phyloP scores from a whole-genome alignment of 1,140 invertebrate genomes.

The Meteorus sp. region DNA sequence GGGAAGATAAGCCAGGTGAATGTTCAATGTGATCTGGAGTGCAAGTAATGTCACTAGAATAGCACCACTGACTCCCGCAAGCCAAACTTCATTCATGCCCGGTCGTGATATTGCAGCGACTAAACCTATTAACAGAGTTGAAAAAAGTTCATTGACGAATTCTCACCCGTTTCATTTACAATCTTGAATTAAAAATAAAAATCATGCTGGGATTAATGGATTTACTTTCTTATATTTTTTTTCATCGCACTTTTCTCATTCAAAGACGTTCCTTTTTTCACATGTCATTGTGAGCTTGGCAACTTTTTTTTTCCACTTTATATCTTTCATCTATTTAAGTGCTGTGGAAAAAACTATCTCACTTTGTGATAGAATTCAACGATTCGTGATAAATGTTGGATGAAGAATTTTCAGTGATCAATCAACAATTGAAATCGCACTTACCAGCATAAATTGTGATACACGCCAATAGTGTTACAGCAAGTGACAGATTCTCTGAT shows the following conservation, averaged over 20 bases:
- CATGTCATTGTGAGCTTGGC: too few species aligned
- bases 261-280: too few species aligned
- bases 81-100: conserved; percentile 84
- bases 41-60: conserved; percentile 73
- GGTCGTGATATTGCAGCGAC: conserved; percentile 76
- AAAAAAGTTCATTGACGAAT: too few species aligned
- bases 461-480: conserved; percentile 45
- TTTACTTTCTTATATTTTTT: too few species aligned
- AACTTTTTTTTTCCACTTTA: too few species aligned
- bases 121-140: too few species aligned
- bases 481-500: conserved; percentile 44
- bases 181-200: too few species aligned
- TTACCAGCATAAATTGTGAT: conserved; percentile 51
- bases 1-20: conserved; percentile 48
- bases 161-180: too few species aligned
- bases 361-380: background rate
- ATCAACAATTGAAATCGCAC: conserved; percentile 5
- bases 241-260: too few species aligned
- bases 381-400: background rate
- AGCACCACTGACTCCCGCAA: conserved; percentile 80
- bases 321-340: background rate
- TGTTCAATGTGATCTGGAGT: conserved; percentile 64
- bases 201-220: too few species aligned
- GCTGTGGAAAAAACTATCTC: too few species aligned
- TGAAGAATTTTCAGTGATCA: background rate